A percentile compares a stretch with the other conserved stretches of the same genome.
Evolutionary conservation across 2,113 vertebrate species (phyloP).

Genomic region (Coryphaenoides rupestris): DNA sequence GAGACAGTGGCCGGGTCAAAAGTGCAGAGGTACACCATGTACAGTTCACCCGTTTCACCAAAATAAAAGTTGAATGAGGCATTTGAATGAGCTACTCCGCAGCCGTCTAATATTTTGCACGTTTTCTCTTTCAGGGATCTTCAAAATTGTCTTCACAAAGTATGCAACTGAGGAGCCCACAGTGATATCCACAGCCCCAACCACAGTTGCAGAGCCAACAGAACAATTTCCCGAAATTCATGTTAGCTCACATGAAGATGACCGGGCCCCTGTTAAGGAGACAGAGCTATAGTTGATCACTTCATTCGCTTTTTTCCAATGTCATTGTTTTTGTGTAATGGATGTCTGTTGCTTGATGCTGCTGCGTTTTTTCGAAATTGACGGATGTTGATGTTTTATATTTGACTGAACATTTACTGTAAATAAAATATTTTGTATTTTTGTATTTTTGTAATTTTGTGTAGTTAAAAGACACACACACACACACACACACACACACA

Average conservation of each 20-base stretch:
- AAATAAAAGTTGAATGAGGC: conserved; percentile 1
- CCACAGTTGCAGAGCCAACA: conserved; percentile 2
- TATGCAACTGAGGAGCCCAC: conserved; percentile 62
- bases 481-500: no score
- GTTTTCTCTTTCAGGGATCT: conserved; percentile 58
- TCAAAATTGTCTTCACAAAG: conserved; percentile 64
- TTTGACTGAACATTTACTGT: no score
- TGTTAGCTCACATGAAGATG: conserved; percentile 43
- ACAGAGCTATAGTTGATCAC: conserved; percentile 54
- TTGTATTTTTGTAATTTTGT: no score
- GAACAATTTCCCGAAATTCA: conserved; percentile 5
- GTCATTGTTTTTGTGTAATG: background rate
- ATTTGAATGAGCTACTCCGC: background rate
- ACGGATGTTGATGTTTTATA: no score
- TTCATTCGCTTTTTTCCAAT: background rate
- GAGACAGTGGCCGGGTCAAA: conserved; percentile 63
- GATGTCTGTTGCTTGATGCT: background rate
- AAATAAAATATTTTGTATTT: no score
- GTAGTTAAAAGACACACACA: no score
- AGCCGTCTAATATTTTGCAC: no score
- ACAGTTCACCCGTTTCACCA: background rate
- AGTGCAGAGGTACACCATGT: conserved; percentile 59
- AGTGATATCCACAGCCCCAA: conserved; percentile 27
- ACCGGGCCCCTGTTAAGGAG: conserved; percentile 51
- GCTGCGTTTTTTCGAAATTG: no score